A percentile compares a stretch with the other conserved stretches of the same genome.
These are phyloP conservation scores for Coelopa pilipes DNA, from an alignment of 2,888 invertebrate species.

Conservation along the genomic window DNA sequence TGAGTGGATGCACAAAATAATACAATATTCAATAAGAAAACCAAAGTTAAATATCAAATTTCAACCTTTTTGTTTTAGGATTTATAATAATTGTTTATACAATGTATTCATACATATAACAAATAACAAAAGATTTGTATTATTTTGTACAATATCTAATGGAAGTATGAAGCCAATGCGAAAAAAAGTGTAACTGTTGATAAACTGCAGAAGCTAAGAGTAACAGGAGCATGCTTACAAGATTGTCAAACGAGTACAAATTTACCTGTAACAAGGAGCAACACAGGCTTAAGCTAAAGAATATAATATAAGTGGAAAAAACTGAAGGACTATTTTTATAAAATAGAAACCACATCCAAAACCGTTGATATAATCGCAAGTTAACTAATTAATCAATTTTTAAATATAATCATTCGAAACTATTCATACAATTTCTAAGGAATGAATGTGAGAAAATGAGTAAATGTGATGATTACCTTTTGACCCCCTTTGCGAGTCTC, in stretches of 20 bases:
- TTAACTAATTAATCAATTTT: no score
- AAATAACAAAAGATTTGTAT: no score
- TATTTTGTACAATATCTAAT: not conserved
- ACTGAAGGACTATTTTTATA: not conserved
- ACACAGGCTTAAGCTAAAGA: not conserved
- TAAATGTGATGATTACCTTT: constrained; percentile 65
- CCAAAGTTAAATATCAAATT: no score
- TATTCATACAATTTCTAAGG: constrained; percentile 25
- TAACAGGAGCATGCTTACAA: not conserved
- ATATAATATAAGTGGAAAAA: not conserved
- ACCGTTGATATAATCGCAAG: no score
- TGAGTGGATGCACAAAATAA: no score
- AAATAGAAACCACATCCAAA: no score
- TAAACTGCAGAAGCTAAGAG: not conserved
- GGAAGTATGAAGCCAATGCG: not conserved
- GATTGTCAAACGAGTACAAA: no score
- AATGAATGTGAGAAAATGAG: constrained; percentile 5
- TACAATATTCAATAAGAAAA: no score
- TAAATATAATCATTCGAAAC: constrained; percentile 8
- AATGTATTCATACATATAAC: no score
- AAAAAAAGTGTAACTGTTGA: not conserved
- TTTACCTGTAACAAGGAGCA: no score
- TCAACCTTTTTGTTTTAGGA: no score
- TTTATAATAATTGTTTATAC: no score
- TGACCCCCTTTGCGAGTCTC: constrained; percentile 67